These are phyloP conservation scores for Crambe crambe DNA, from an alignment of 37 sponge, comb jelly and placozoan species.

Conservation along the genomic window DNA sequence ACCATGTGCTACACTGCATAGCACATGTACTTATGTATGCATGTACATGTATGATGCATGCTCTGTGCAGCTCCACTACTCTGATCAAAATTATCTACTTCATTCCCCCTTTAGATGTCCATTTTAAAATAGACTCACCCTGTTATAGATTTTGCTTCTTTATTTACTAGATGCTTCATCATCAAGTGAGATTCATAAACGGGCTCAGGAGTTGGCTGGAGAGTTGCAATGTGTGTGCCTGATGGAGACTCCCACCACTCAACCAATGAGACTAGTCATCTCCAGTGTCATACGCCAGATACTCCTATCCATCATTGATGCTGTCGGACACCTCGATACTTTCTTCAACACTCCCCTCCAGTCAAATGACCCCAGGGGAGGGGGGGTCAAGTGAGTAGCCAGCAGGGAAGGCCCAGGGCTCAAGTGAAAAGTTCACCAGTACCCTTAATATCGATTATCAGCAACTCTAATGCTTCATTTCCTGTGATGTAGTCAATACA, in stretches of 20 bases:
- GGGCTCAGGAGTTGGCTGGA: conserved; percentile 34
- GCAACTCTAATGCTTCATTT: too few species aligned
- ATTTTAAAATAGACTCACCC: too few species aligned
- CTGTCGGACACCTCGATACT: neutral
- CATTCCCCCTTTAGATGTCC: too few species aligned
- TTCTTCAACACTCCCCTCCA: conserved; percentile 11
- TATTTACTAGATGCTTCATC: neutral
- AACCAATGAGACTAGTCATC: conserved; percentile 41
- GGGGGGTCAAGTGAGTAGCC: conserved; percentile 58
- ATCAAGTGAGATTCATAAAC: neutral
- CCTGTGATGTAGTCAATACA: too few species aligned
- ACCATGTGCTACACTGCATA: too few species aligned
- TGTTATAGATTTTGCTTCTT: neutral
- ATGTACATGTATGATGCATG: too few species aligned
- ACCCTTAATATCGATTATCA: too few species aligned
- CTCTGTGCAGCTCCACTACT: too few species aligned
- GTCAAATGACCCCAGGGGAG: conserved; percentile 7
- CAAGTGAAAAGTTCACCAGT: too few species aligned
- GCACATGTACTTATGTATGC: too few species aligned
- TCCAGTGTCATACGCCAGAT: conserved; percentile 8
- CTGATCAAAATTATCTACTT: too few species aligned
- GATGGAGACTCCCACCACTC: conserved; percentile 18
- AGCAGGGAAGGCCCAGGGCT: too few species aligned
- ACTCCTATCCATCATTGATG: conserved; percentile 27
- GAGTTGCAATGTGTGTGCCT: conserved; percentile 28